These are phyloP conservation scores for Holcopasites calliopsidis DNA, from an alignment of 1,140 invertebrate species.

Conservation along the genomic window DNA sequence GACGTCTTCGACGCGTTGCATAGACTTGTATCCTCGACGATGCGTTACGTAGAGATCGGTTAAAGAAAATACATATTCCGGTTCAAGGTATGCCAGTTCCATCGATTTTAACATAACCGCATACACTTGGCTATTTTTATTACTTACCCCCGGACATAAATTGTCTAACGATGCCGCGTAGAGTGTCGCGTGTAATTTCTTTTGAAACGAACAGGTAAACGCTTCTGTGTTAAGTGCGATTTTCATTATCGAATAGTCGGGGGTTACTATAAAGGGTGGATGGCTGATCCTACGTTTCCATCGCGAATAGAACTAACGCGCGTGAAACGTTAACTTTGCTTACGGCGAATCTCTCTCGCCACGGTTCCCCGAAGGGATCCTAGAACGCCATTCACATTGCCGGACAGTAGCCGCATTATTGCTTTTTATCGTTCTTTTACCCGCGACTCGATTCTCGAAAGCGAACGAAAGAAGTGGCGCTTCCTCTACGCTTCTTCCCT, in stretches of 20 bases:
- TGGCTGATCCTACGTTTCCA: conserved; percentile 47
- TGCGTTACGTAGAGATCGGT: not conserved
- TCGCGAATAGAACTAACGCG: conserved; percentile 66
- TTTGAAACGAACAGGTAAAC: not conserved
- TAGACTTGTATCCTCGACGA: no score
- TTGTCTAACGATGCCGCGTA: not conserved
- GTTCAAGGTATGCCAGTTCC: conserved; percentile 22
- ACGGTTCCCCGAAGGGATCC: conserved; percentile 24
- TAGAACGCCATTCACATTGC: conserved; percentile 16
- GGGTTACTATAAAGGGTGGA: conserved; percentile 13
- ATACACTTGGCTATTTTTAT: conserved; percentile 31
- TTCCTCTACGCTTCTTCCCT: conserved; percentile 34
- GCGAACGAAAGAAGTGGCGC: conserved; percentile 37
- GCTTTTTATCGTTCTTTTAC: conserved; percentile 42
- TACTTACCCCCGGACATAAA: conserved; percentile 5
- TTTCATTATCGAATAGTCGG: conserved; percentile 25
- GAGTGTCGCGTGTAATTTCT: not conserved
- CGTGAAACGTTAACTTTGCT: conserved; percentile 56
- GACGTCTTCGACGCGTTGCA: no score
- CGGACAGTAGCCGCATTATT: conserved; percentile 8
- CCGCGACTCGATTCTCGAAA: conserved; percentile 28
- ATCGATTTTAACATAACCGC: conserved; percentile 18
- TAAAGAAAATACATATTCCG: conserved; percentile 42
- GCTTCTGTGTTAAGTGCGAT: not conserved
- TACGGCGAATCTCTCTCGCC: conserved; percentile 57